Evolutionary conservation across 2,113 vertebrate genomes (phyloP).

Genomic region (Isurus oxyrinchus): DNA sequence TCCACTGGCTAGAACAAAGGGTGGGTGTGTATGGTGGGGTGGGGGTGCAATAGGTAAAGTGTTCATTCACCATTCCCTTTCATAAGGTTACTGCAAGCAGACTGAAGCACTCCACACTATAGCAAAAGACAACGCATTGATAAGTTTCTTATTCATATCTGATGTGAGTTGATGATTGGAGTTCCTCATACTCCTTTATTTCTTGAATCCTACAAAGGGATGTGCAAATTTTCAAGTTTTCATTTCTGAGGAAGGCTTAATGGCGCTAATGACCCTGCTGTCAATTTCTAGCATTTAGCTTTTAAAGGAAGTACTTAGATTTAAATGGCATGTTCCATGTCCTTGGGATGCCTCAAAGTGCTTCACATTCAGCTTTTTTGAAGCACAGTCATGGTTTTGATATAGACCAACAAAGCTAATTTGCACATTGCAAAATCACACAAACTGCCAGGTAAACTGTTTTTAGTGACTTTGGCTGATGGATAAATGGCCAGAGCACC

Average conservation of each 20-base stretch:
- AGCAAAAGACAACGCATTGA: neutral
- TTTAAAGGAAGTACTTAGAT: neutral
- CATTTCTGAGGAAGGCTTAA: neutral
- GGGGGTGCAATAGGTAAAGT: no score
- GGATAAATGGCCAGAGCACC: neutral
- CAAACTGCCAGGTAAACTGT: neutral
- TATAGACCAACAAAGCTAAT: neutral
- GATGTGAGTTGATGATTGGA: neutral
- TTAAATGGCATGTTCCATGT: neutral
- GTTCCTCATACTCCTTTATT: neutral
- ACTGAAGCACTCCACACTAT: no score
- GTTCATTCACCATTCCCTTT: no score
- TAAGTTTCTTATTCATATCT: neutral
- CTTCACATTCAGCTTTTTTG: neutral
- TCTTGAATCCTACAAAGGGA: neutral
- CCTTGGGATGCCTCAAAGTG: neutral
- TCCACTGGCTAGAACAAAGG: no score
- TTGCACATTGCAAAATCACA: neutral
- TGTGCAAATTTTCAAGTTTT: neutral
- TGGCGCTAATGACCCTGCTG: neutral
- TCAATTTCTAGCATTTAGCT: neutral
- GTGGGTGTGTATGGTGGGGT: no score
- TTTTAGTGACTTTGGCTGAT: neutral
- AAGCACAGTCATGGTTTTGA: neutral
- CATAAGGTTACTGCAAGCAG: no score